Conservation (phyloP, 2,888 invertebrate genomes). For the Thelaira solivaga region DNA sequence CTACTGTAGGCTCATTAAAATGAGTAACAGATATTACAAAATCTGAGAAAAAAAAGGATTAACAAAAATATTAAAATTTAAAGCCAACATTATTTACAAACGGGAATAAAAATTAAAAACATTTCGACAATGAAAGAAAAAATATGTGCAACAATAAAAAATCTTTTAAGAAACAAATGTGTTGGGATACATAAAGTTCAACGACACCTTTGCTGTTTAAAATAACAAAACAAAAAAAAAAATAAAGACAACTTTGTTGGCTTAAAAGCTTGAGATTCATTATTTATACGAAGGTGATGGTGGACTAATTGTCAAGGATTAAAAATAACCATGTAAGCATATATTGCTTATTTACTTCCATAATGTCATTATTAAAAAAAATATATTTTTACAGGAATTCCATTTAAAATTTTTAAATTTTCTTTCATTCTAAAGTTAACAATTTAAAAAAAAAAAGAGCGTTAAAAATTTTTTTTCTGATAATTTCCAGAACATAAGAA, state of each 20-base stretch:
- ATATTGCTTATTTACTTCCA: no score
- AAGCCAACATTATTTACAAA: constrained; percentile 33
- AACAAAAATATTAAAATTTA: constrained; percentile 31
- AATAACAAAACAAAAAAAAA: neutral
- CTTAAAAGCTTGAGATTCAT: constrained; percentile 15
- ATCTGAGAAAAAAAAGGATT: constrained; percentile 19
- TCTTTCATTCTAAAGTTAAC: no score
- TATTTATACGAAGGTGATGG: constrained; percentile 5
- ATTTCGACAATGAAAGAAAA: constrained; percentile 44
- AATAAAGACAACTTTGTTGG: constrained; percentile 9
- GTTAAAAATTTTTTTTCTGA: no score
- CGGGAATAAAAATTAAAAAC: constrained; percentile 32
- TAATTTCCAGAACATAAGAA: no score
- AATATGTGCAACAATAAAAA: constrained; percentile 73
- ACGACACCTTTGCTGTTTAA: constrained; percentile 51
- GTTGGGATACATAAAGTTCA: constrained; percentile 68
- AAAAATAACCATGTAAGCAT: no score
- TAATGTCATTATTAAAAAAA: no score
- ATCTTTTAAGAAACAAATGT: constrained; percentile 74
- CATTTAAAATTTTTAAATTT: no score
- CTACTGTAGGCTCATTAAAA: no score
- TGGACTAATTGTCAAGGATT: no score
- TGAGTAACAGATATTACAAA: constrained; percentile 15
- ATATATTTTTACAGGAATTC: no score
- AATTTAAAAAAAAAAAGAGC: no score